Evolutionary conservation across 1,140 invertebrate genomes (phyloP), one percentile per base, ranked within the genome.

Genomic region (Hyles vespertilio): DNA sequence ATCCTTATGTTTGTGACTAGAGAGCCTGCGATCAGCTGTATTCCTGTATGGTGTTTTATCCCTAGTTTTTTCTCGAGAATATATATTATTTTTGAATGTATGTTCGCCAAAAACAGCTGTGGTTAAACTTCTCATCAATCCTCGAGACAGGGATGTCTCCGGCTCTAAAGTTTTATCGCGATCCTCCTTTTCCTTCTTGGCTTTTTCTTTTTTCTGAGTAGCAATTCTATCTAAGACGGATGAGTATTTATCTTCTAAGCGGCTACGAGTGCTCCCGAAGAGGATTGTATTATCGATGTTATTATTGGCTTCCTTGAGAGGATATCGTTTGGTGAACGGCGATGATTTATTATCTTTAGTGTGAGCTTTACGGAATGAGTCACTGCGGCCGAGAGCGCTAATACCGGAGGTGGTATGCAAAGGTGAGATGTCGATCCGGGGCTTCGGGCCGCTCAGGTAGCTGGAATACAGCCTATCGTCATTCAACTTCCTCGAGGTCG

Each of bases 161-260:
- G 93, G 92, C 63, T 94, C 93, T 33, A 93, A 72, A 0, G 93
- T 94, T 79, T 92, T 92, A 59, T 95, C 93, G 5, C 90, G 86
- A 78, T 93, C 91, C 65, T 87, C 87, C 49, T 83, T 85, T 63
- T 89, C 81, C 68, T 88, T 84, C 55, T 84, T 77, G 32, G 84
- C 84, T 44, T 77, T 87, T 59, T 92, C 91, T 70, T 91, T 92
- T 66, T 90, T 90, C 64, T 91, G 84, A 10, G 88, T 80, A 1
- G 92, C 91, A 55, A 94, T 92, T 61, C 91, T 91, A 63, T 95
- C 94, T 61, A 95, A 85, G 12, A 94, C 91, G 7, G 93, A 91
- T 7, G 92, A 92, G 81, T 95, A 95, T 81, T 95, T 95, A 68
- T 95, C 93, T 79, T 95, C 94, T 58, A 94, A 77, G 2, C 93